phyloP scores from a whole-genome alignment of 2,797 vertebrate genomes.

The Sparus aurata region DNA sequence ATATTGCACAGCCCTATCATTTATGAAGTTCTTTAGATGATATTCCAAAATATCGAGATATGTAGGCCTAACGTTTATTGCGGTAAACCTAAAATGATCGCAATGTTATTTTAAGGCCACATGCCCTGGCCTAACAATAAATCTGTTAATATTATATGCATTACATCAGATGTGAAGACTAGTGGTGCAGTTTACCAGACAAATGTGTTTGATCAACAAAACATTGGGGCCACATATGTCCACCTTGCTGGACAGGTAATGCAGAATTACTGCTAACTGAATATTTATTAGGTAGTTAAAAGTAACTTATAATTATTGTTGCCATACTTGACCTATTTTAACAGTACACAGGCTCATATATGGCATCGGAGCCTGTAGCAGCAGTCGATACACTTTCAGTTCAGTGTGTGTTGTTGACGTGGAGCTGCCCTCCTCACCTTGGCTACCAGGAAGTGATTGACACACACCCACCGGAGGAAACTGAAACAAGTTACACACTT shows the following conservation, averaged over 20 bases:
- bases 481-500: constrained; percentile 16
- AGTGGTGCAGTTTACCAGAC: background rate
- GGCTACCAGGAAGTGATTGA: constrained; percentile 76
- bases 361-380: background rate
- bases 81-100: too few relatives aligned
- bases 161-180: background rate
- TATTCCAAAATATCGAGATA: too few relatives aligned
- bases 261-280: background rate
- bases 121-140: too few relatives aligned
- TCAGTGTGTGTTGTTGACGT: constrained; percentile 47
- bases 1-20: too few relatives aligned
- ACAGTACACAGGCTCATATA: background rate
- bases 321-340: background rate
- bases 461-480: constrained; percentile 24
- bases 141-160: too few relatives aligned
- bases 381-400: background rate
- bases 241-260: too few relatives aligned
- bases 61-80: too few relatives aligned
- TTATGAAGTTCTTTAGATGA: too few relatives aligned
- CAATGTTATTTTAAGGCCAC: too few relatives aligned
- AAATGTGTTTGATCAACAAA: background rate
- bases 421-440: constrained; percentile 49
- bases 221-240: background rate
- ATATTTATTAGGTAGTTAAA: background rate
- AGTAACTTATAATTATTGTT: too few relatives aligned